Evolutionary conservation across 2,113 vertebrate genomes (phyloP), one percentile per base, ranked within the genome.

Genomic region (Synodontis membranacea): DNA sequence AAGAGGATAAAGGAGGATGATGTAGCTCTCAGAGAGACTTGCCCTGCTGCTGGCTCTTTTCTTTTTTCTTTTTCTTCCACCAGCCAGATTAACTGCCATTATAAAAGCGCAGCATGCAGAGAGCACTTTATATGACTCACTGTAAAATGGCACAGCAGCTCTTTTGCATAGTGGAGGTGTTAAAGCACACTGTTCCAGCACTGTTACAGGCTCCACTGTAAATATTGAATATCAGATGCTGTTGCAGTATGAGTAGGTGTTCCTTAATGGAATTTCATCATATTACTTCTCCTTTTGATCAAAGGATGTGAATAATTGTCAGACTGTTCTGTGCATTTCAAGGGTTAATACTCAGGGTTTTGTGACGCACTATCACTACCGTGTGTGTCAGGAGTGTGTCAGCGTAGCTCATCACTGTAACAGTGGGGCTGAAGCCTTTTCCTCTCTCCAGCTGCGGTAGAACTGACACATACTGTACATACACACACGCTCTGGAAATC

Each of bases 351-450:
- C 52, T 74, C 60, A 66, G 80, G 81, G 66, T 70, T n/a, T n/a
- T 85, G 34, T 78, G 64, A 74, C 52, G 46, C 48, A 79, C 28
- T 50, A 2, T 79, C 54, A 52, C 50, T 42, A 62, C 50, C 58
- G 39, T 34, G 56, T 70, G 42, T 1, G 82, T 90, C 89, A 91
- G 81, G 92, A 70, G 88, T 91, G 72, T 85, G 90, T 75, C 86
- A 90, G 80, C 58, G 80, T 88, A 34, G 37, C 91, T 64, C 75
- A 21, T 88, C 84, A 75, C 28, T 28, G 48, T 74, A 85, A 68
- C 78, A 84, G 42, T 50, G 42, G 50, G 90, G 58, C 87, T 83
- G 81, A 52, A 74, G 5, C 64, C 54, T 46, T 75, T 62, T 74
- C 12, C 68, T 72, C 37, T 72, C 21, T 48, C 42, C 60, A n/a